phyloP scores from a whole-genome alignment of 2,113 vertebrate genomes.

The Phalacrocorax aristotelis region DNA sequence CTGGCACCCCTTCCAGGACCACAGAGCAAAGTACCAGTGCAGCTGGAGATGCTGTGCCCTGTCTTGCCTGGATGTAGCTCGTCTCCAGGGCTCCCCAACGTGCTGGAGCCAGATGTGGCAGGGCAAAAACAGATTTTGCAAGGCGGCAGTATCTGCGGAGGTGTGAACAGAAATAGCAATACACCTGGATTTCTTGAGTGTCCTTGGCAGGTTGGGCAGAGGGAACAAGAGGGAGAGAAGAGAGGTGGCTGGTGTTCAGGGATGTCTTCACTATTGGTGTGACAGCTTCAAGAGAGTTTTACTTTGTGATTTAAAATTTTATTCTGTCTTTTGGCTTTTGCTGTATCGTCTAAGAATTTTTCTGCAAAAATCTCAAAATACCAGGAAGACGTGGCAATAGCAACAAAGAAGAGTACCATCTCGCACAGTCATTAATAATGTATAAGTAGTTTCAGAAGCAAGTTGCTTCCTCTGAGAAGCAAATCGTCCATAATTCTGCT shows the following conservation, averaged over 20 bases:
- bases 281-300: not conserved
- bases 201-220: not conserved
- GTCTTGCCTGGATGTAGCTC: not conserved
- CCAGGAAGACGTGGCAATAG: not conserved
- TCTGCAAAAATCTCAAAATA: not conserved
- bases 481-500: conserved; percentile 58
- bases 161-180: not conserved
- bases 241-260: not conserved
- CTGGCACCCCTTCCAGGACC: not conserved
- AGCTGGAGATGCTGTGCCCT: not conserved
- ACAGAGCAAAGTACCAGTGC: not conserved
- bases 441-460: conserved; percentile 17
- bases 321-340: conserved; percentile 49
- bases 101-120: not conserved
- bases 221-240: not conserved
- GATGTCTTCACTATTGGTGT: not conserved
- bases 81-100: not conserved
- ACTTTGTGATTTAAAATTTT: not conserved
- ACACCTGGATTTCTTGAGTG: not conserved
- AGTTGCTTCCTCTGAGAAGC: conserved; percentile 22
- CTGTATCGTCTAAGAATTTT: not conserved
- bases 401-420: not conserved
- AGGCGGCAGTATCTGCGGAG: not conserved
- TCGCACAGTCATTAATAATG: conserved; percentile 27
- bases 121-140: not conserved